Evolutionary conservation across 2,797 vertebrate species (phyloP).

Genomic region (Pipistrellus pipistrellus): DNA sequence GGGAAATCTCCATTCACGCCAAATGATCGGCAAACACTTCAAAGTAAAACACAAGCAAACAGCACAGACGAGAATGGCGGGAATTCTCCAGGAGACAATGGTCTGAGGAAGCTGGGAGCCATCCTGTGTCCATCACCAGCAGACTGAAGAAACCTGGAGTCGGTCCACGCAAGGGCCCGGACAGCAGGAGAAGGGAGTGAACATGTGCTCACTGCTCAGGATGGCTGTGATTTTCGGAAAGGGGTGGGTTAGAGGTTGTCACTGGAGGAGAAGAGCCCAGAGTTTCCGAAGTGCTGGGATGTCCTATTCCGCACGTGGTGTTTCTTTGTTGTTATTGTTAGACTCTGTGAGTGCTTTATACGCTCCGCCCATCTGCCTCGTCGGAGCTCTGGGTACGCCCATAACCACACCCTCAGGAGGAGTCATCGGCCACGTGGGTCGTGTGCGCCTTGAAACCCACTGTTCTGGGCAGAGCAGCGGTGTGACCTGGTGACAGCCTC

Average conservation of each 20-base stretch:
- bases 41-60: not conserved
- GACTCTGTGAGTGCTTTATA: not conserved
- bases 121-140: not conserved
- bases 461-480: not conserved
- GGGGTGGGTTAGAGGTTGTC: too few relatives aligned
- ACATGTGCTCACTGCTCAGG: not conserved
- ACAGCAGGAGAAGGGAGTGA: not conserved
- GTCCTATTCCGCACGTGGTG: not conserved
- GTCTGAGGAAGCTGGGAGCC: not conserved
- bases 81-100: not conserved
- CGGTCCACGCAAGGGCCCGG: not conserved
- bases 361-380: not conserved
- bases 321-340: not conserved
- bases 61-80: too few relatives aligned
- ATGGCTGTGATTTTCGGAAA: not conserved
- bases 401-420: rapidly evolving
- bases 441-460: rapidly evolving
- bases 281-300: not conserved
- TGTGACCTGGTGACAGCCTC: not conserved
- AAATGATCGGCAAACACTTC: not conserved
- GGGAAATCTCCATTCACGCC: not conserved
- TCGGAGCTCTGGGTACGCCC: not conserved
- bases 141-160: not conserved
- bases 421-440: not conserved
- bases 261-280: not conserved